Percentiles rank a stretch among this genome's conserved stretches.
phyloP scores from a whole-genome alignment of 1,140 invertebrate species.

The Lordiphosa collinella region DNA sequence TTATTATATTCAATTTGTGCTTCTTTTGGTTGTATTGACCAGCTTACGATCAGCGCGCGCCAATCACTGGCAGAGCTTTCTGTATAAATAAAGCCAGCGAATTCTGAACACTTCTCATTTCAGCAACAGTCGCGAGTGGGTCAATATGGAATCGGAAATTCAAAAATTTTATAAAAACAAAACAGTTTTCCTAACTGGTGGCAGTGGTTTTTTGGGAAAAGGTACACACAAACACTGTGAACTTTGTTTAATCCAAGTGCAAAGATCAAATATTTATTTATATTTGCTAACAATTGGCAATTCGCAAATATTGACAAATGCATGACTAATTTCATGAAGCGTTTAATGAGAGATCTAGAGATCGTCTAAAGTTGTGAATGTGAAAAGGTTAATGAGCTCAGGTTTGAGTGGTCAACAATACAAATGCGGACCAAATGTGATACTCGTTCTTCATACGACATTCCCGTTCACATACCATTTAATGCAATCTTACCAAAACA shows the following conservation, averaged over 20 bases:
- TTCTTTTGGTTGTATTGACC: constrained; percentile 21
- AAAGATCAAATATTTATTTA: background rate
- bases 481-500: constrained; percentile 4
- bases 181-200: constrained; percentile 84
- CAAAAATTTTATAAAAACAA: constrained; percentile 83
- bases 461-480: background rate
- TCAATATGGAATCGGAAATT: constrained; percentile 70
- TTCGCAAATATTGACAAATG: too few species aligned
- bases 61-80: background rate
- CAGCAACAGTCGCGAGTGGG: constrained; percentile 15
- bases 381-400: too few species aligned
- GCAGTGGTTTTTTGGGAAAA: constrained; percentile 89
- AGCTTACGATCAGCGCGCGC: background rate
- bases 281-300: background rate
- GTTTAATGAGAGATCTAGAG: too few species aligned
- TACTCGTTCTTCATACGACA: constrained; percentile 2
- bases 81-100: constrained; percentile 44
- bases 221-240: constrained; percentile 58
- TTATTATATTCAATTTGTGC: constrained; percentile 17
- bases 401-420: too few species aligned
- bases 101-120: constrained; percentile 33
- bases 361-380: too few species aligned
- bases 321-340: too few species aligned
- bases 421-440: too few species aligned
- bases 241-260: background rate